Conservation (phyloP, 35 echinoderm and acorn worm species). For the Patiria miniata region DNA sequence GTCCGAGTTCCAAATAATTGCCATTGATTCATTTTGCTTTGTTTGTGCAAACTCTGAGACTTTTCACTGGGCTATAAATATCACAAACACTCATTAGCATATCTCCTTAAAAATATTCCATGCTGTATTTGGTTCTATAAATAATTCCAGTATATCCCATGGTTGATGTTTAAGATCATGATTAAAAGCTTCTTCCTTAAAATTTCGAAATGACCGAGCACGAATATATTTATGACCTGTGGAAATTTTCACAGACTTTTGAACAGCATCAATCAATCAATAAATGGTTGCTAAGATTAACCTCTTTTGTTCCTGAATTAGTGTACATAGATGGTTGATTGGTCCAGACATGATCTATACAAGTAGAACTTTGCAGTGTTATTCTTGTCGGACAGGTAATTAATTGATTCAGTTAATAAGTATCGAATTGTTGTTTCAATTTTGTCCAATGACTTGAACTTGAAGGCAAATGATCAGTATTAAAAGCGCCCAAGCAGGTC, state of each 20-base stretch:
- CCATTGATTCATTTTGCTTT: conserved; percentile 13
- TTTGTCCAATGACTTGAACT: not conserved
- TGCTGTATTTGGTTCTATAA: not conserved
- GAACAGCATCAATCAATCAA: too few relatives aligned
- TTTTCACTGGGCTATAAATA: not conserved
- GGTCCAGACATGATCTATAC: too few relatives aligned
- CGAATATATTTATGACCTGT: too few relatives aligned
- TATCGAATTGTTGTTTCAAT: too few relatives aligned
- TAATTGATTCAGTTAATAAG: too few relatives aligned
- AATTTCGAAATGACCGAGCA: not conserved
- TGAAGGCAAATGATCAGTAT: not conserved
- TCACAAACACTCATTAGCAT: conserved; percentile 30
- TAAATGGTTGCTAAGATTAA: too few relatives aligned
- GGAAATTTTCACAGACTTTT: too few relatives aligned
- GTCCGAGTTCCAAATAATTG: not conserved
- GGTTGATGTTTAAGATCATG: not conserved
- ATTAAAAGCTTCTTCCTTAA: not conserved
- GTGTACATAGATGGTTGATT: too few relatives aligned
- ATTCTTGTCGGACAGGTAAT: too few relatives aligned
- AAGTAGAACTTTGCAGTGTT: too few relatives aligned
- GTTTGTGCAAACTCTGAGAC: conserved; percentile 5
- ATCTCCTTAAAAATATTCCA: not conserved
- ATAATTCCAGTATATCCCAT: not conserved
- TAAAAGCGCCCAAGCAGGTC: not conserved
- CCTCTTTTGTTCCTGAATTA: too few relatives aligned